Conservation (phyloP, 2,888 invertebrate species). For the Merodon equestris region DNA sequence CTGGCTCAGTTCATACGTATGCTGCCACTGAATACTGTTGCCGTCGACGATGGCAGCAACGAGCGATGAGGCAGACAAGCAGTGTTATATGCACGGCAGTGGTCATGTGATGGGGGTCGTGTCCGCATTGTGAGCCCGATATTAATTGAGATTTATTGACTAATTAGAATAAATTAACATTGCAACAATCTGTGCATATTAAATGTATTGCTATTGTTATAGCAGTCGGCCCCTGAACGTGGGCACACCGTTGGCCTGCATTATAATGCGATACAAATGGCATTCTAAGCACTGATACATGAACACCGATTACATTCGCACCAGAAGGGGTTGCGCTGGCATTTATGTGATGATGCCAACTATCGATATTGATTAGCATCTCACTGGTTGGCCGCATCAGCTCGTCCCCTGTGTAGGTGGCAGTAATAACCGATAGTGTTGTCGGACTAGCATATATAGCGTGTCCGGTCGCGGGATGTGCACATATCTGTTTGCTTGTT, state of each 20-base stretch:
- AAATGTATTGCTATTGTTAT: conserved; percentile 67
- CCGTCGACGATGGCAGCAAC: neutral
- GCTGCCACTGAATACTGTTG: conserved; percentile 12
- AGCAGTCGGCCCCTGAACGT: conserved; percentile 13
- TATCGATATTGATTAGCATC: conserved; percentile 65
- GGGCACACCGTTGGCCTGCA: conserved; percentile 8
- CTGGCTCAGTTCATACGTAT: conserved; percentile 1
- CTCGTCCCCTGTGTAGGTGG: conserved; percentile 24
- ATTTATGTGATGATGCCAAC: conserved; percentile 60
- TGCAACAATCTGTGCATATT: conserved; percentile 71
- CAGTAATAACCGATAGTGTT: conserved; percentile 5
- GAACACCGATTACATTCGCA: conserved; percentile 57
- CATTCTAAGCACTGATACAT: conserved; percentile 62
- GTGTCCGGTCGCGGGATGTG: neutral
- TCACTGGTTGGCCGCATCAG: neutral
- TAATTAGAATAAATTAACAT: conserved; percentile 77
- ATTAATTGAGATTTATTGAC: conserved; percentile 78
- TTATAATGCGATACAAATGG: conserved; percentile 58
- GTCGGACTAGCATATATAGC: conserved; percentile 10
- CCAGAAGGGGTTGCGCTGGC: conserved; percentile 54
- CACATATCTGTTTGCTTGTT: conserved; percentile 42
- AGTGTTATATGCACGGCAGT: conserved; percentile 8
- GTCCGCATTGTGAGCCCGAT: conserved; percentile 68
- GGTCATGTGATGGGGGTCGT: conserved; percentile 59
- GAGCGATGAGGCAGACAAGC: neutral